These are phyloP conservation scores for Spodoptera picta DNA, from an alignment of 2,888 invertebrate species.

Conservation along the genomic window DNA sequence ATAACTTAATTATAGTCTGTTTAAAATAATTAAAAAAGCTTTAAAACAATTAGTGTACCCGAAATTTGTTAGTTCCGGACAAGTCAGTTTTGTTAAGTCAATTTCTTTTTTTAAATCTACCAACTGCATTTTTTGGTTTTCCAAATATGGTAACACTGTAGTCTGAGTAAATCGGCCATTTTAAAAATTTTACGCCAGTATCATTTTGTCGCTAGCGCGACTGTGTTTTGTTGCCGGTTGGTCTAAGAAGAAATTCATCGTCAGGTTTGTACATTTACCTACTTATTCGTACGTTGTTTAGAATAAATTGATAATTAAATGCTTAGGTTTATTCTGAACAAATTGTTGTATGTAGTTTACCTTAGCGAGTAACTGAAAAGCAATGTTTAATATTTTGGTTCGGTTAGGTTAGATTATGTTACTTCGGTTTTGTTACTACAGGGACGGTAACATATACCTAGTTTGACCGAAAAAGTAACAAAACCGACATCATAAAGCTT, in stretches of 20 bases:
- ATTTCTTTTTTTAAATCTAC: background rate
- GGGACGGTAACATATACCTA: constrained; percentile 7
- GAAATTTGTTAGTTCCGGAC: constrained; percentile 9
- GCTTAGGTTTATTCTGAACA: background rate
- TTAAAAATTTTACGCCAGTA: constrained; percentile 7
- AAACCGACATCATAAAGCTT: constrained; percentile 3
- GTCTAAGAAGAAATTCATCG: constrained; percentile 3
- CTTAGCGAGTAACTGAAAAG: background rate
- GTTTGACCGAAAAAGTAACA: constrained; percentile 5
- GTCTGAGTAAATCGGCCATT: constrained; percentile 1
- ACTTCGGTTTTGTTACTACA: constrained; percentile 9
- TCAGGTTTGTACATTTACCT: constrained; percentile 5
- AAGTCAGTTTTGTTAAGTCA: constrained; percentile 7
- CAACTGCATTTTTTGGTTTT: background rate
- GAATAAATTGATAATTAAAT: background rate
- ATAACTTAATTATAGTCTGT: too few relatives aligned
- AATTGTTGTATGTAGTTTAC: background rate
- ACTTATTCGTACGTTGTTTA: background rate
- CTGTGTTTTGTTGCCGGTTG: background rate
- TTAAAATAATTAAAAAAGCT: too few relatives aligned
- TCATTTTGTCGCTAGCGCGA: constrained; percentile 2
- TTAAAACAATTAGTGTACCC: constrained; percentile 2
- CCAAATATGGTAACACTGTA: constrained; percentile 1
- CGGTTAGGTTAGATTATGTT: constrained; percentile 2
- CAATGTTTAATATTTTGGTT: background rate